Percentiles rank a stretch among this genome's conserved stretches.
These are phyloP conservation scores for Hydraecia micacea DNA, from an alignment of 2,888 invertebrate species.

Conservation along the genomic window DNA sequence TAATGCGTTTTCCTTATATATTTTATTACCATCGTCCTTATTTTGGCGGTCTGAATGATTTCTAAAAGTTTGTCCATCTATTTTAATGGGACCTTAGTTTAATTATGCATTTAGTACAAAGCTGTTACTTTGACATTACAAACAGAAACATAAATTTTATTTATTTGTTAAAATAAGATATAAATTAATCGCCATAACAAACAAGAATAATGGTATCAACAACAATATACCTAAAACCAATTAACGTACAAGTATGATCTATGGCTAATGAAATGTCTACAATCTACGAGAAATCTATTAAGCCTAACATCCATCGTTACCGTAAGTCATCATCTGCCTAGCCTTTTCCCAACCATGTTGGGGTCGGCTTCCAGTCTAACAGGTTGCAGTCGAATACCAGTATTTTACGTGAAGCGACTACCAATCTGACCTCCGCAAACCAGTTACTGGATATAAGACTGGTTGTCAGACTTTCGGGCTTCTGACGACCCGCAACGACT, in stretches of 20 bases:
- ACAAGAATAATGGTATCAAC: constrained; percentile 4
- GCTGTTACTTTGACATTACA: no score
- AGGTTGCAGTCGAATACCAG: neutral
- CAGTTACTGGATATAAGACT: neutral
- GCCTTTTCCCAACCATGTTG: neutral
- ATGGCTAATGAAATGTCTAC: constrained; percentile 35
- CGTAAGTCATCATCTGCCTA: constrained; percentile 1
- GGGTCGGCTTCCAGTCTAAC: neutral
- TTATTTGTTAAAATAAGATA: no score
- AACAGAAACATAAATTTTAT: no score
- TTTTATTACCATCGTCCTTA: no score
- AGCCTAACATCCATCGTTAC: neutral
- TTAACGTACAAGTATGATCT: constrained; percentile 14
- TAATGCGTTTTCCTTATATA: no score
- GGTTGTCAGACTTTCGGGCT: neutral
- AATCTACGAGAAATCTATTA: constrained; percentile 12
- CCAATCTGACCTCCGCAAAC: neutral
- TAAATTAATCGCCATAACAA: neutral
- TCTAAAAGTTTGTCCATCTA: no score
- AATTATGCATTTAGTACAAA: no score
- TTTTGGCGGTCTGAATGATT: no score
- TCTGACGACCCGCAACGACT: neutral
- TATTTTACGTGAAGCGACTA: neutral
- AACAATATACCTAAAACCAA: neutral
- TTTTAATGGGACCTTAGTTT: no score